Conservation (phyloP, 2,797 vertebrate genomes). For the Gallinago solitaria region DNA sequence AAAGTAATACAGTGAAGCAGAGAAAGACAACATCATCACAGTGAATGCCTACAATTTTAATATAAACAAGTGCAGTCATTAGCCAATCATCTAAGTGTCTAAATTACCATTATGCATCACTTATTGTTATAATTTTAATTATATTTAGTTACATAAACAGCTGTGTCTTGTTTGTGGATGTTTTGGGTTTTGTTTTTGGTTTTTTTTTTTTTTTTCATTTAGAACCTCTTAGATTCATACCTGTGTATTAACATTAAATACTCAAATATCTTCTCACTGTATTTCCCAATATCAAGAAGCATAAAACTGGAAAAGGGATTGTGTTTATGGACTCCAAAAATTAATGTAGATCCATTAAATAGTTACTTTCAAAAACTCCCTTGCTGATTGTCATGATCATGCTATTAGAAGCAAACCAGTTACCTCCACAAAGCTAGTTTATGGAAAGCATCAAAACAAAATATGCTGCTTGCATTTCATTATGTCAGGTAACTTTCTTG, state of each 20-base stretch:
- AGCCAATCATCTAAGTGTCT: neutral
- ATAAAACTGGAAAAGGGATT: fast-evolving
- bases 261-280: neutral
- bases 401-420: neutral
- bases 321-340: neutral
- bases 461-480: neutral
- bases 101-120: neutral
- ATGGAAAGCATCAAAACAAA: neutral
- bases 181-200: fast-evolving
- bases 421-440: neutral
- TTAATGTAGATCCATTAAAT: neutral
- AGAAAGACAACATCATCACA: neutral
- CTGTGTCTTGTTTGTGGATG: fast-evolving
- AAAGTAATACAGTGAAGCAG: neutral
- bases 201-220: neutral
- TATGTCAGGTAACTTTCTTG: neutral
- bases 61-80: neutral
- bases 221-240: neutral
- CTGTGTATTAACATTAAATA: neutral
- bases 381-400: neutral
- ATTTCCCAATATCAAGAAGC: neutral
- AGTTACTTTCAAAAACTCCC: neutral
- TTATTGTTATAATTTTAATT: neutral
- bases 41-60: neutral
- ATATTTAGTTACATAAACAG: neutral